These are phyloP conservation scores for Caenorhabditis sp. DNA, from an alignment of 2,888 invertebrate genomes.

Conservation along the genomic window DNA sequence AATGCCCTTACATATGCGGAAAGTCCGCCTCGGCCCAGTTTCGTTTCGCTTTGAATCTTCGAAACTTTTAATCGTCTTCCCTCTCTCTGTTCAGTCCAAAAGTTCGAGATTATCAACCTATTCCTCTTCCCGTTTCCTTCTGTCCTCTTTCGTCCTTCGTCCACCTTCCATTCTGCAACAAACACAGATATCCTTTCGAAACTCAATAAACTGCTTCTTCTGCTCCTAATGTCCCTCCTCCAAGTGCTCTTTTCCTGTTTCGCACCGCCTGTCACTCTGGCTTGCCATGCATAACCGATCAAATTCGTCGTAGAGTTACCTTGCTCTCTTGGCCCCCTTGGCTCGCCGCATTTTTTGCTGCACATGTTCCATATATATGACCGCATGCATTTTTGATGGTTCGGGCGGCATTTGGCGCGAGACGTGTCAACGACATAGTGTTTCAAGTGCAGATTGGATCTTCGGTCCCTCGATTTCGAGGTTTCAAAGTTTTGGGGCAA, in stretches of 20 bases:
- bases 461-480: conserved; percentile 8
- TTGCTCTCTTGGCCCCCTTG: no score
- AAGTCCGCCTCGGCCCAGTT: conserved; percentile 7
- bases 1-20: neutral
- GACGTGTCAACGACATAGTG: conserved; percentile 19
- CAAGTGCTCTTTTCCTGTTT: no score
- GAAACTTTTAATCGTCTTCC: conserved; percentile 29
- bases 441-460: conserved; percentile 54
- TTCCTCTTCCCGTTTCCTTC: neutral
- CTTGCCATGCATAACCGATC: conserved; percentile 56
- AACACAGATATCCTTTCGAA: no score
- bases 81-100: conserved; percentile 1
- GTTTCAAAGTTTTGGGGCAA: no score
- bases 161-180: neutral
- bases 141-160: conserved; percentile 5
- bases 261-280: conserved; percentile 36
- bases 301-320: conserved; percentile 28
- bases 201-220: conserved; percentile 7
- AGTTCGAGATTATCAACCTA: conserved; percentile 12
- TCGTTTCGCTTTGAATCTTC: neutral
- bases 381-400: conserved; percentile 55
- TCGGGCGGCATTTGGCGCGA: conserved; percentile 2
- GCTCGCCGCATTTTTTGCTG: conserved; percentile 14
- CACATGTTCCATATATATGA: conserved; percentile 58
- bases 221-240: neutral